phyloP scores from a whole-genome alignment of 2,797 vertebrate genomes.

The Coccyzus lansbergi region DNA sequence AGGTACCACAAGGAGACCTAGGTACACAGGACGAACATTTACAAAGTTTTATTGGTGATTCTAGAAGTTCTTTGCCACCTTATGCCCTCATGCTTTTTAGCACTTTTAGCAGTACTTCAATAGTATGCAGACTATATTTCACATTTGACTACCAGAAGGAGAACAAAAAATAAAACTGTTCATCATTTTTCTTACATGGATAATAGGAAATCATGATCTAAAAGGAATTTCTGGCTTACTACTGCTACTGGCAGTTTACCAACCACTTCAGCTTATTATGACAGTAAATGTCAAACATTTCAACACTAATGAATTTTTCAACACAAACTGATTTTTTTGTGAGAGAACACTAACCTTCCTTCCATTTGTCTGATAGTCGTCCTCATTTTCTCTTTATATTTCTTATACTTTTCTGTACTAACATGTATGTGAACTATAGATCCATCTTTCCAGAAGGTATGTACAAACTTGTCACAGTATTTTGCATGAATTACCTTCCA shows the following conservation, averaged over 20 bases:
- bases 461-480: constrained; percentile 81
- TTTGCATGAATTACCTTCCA: constrained; percentile 80
- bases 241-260: background rate
- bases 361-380: constrained; percentile 70
- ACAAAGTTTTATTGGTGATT: background rate
- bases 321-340: background rate
- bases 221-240: background rate
- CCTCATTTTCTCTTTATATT: constrained; percentile 76
- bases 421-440: constrained; percentile 79
- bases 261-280: background rate
- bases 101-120: background rate
- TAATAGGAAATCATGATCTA: background rate
- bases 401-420: constrained; percentile 74
- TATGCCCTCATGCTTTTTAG: background rate
- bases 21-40: background rate
- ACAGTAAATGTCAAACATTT: constrained; percentile 15
- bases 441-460: constrained; percentile 80
- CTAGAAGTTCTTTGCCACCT: background rate
- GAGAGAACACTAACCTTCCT: constrained; percentile 71
- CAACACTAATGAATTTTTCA: background rate
- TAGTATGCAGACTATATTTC: background rate
- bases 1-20: background rate
- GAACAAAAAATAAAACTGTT: background rate
- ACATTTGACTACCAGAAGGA: background rate
- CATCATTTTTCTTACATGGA: background rate